Evolutionary conservation across 92 coral and sea anemone genomes (phyloP), one percentile per base, ranked within the genome.

Genomic region (Epizoanthus stellaris): DNA sequence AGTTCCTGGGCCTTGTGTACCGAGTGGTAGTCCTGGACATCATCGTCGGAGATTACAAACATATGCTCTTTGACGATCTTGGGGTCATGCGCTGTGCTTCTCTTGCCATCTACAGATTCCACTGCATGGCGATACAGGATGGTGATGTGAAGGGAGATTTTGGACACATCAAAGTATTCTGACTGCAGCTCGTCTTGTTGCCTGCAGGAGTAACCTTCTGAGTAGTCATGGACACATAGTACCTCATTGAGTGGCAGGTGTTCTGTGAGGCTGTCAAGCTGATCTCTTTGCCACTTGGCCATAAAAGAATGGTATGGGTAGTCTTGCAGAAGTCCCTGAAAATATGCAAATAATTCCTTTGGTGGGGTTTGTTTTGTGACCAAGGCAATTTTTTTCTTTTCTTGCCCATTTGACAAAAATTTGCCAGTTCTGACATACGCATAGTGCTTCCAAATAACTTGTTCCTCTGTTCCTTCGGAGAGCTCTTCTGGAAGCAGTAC

Each of bases 121-220:
- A 85, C 88, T 30, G 94, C 88, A 85, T 91, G 94, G 6, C 86
- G 89, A 70, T 91, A 91, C 3, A 88, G 84, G 39, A 91, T 91
- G 42, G 94, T 80, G 16, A 88, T 58, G 63, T 85, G 90, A n/a
- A 85, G 85, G 40, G 88, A 87, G 5, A 86, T 90, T 63, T 82
- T 90, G 2, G 77, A 77, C 2, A 75, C 89, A 81, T 88, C 88
- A 68, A 91, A 85, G 20, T 85, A 91, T 38, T 86, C 90, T 5
- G 85, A 81, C 67, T 90, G 93, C 39, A 90, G 71, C 86, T 87
- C 93, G 69, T 90, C 93, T 68, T 90, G 91, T 12, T 87, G 82
- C 30, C 80, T 43, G 85, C 88, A 90, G 68, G 66, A 76, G 82
- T 87, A 87, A 16, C 88, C 90, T 54, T 88, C 91, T 0, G 83